phyloP scores from a whole-genome alignment of 1,140 invertebrate genomes.

The Helicoverpa armigera region DNA sequence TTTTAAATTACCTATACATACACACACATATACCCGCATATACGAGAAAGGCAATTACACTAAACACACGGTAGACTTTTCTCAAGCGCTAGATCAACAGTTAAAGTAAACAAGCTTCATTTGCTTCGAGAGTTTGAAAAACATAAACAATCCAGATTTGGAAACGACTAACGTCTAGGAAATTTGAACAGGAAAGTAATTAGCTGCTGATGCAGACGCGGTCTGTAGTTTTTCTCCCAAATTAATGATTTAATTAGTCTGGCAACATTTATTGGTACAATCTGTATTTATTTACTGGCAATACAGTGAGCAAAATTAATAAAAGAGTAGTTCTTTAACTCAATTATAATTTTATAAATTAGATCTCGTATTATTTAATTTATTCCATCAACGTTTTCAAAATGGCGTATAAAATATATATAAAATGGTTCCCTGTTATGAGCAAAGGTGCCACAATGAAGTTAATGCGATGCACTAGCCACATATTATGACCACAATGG shows the following conservation, averaged over 20 bases:
- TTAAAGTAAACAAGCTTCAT: too few relatives aligned
- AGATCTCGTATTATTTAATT: not conserved
- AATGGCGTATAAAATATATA: not conserved
- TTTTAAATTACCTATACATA: not conserved
- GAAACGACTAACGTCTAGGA: not conserved
- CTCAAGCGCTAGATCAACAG: too few relatives aligned
- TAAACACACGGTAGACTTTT: too few relatives aligned
- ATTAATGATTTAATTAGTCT: constrained; percentile 18
- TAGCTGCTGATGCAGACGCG: constrained; percentile 16
- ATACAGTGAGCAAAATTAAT: constrained; percentile 9
- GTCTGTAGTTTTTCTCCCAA: constrained; percentile 32
- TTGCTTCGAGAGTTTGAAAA: too few relatives aligned
- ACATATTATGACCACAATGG: constrained; percentile 14
- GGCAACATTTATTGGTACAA: constrained; percentile 5
- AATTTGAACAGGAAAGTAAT: constrained; percentile 20
- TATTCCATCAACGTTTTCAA: constrained; percentile 3
- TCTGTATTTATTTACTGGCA: constrained; percentile 23
- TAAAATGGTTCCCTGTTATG: not conserved
- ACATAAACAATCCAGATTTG: not conserved
- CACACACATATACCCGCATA: not conserved
- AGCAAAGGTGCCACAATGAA: constrained; percentile 25
- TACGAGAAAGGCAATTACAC: not conserved
- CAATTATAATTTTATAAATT: not conserved
- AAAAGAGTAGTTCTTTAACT: not conserved
- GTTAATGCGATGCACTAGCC: constrained; percentile 21